phyloP scores from a whole-genome alignment of 2,113 vertebrate species.

The human (Homo sapiens) region GRCh38 chr4:93904501-93905000 shows the following conservation, averaged over 20 bases:
- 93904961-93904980: not conserved
- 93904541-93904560: too few species aligned
- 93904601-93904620: too few species aligned
- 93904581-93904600: too few species aligned
- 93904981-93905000: not conserved
- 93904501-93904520: too few species aligned
- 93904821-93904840: not conserved
- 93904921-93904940: not conserved
- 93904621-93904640: too few species aligned
- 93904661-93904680: not conserved
- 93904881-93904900: not conserved
- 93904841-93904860: not conserved
- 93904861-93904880: not conserved
- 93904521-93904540: too few species aligned
- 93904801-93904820: not conserved
- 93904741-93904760: not conserved
- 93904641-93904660: too few species aligned
- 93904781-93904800: not conserved
- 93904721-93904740: not conserved
- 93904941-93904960: not conserved
- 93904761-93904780: not conserved
- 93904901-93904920: not conserved
- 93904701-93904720: not conserved
- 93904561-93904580: too few species aligned
- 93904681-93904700: not conserved